A percentile compares a stretch with the other conserved stretches of the same genome.
Evolutionary conservation across 1,140 invertebrate genomes (phyloP).

Genomic region (honey bee (Apis mellifera)): DNA sequence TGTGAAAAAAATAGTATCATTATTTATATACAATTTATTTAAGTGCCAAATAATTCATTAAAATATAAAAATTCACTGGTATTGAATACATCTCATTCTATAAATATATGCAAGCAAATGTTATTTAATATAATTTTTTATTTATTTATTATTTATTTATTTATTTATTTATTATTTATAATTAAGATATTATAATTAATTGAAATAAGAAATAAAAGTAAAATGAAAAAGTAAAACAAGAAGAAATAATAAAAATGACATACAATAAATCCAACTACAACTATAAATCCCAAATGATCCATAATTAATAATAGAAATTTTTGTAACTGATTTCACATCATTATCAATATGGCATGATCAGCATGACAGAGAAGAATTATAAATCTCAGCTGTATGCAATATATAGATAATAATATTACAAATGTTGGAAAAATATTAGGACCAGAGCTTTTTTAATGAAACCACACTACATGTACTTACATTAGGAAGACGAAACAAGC

Average conservation of each 20-base stretch:
- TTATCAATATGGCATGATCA: not conserved
- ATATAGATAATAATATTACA: not conserved
- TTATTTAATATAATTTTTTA: too few relatives aligned
- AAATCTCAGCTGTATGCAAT: conserved; percentile 1
- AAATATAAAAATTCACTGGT: too few relatives aligned
- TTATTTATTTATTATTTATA: too few relatives aligned
- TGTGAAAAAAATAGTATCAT: too few relatives aligned
- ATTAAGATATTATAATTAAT: not conserved
- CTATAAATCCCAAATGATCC: too few relatives aligned
- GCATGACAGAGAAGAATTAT: not conserved
- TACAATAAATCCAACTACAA: not conserved
- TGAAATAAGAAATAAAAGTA: not conserved
- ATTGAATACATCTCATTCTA: not conserved
- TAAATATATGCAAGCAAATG: too few relatives aligned
- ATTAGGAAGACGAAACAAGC: conserved; percentile 76
- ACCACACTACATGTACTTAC: conserved; percentile 72
- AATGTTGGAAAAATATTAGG: conserved; percentile 13
- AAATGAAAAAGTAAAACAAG: not conserved
- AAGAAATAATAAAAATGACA: not conserved
- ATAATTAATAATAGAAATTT: not conserved
- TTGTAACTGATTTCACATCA: not conserved
- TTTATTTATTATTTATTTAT: too few relatives aligned
- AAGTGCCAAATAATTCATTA: too few relatives aligned
- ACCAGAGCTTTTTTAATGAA: conserved; percentile 44
- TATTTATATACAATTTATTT: too few relatives aligned